Evolutionary conservation across 1,140 invertebrate species (phyloP).

Genomic region (Odontomachus brunneus): DNA sequence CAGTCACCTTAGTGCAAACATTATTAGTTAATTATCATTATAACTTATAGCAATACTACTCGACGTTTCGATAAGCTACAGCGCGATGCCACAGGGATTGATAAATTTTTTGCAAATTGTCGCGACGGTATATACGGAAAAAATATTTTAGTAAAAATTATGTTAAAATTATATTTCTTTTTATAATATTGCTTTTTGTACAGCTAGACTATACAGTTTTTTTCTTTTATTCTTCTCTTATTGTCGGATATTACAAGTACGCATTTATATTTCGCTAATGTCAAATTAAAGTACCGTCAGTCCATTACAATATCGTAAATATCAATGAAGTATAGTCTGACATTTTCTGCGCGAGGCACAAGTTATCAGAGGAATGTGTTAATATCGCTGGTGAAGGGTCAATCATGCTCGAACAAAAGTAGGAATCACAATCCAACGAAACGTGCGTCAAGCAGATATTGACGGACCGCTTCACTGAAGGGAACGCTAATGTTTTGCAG

Average conservation of each 20-base stretch:
- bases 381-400: not conserved
- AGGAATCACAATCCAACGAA: not conserved
- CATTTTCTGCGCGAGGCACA: not conserved
- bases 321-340: not conserved
- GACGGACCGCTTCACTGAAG: not conserved
- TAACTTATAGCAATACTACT: too few relatives aligned
- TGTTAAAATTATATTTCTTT: too few relatives aligned
- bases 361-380: not conserved
- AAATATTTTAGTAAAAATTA: too few relatives aligned
- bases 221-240: too few relatives aligned
- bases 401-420: not conserved
- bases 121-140: too few relatives aligned
- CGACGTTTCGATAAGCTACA: too few relatives aligned
- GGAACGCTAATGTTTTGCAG: slow-evolving; percentile 34
- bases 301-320: not conserved
- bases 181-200: too few relatives aligned
- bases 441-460: not conserved
- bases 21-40: too few relatives aligned
- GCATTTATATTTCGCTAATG: not conserved
- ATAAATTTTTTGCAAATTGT: too few relatives aligned
- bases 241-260: not conserved
- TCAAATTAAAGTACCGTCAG: not conserved
- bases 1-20: too few relatives aligned
- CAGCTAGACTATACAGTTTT: too few relatives aligned
- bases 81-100: too few relatives aligned